A percentile compares a stretch with the other conserved stretches of the same genome.
phyloP scores from a whole-genome alignment of 1,140 invertebrate species.

The Micrasema longulum region DNA sequence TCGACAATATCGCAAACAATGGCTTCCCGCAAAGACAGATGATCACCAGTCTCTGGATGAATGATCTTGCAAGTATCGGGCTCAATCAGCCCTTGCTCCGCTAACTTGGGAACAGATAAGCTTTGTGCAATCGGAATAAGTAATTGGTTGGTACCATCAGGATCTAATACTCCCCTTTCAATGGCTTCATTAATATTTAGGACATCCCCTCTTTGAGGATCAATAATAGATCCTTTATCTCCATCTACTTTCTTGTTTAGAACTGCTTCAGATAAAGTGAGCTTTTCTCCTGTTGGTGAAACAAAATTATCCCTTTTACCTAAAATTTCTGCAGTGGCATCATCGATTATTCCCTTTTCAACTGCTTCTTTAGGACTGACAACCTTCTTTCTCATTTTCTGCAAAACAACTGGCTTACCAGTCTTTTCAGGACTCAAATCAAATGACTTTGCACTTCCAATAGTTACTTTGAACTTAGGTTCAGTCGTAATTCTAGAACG shows the following conservation, averaged over 20 bases:
- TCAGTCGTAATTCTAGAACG: conserved; percentile 72
- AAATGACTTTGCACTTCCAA: conserved; percentile 70
- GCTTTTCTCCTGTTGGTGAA: conserved; percentile 69
- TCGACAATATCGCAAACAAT: conserved; percentile 89
- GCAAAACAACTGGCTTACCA: conserved; percentile 78
- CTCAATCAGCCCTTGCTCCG: conserved; percentile 87
- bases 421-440: conserved; percentile 70
- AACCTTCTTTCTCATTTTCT: conserved; percentile 82
- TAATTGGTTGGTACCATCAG: conserved; percentile 78
- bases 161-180: conserved; percentile 85
- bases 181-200: conserved; percentile 88
- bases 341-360: conserved; percentile 80
- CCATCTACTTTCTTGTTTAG: conserved; percentile 80
- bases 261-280: conserved; percentile 83
- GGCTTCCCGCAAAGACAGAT: conserved; percentile 82
- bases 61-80: conserved; percentile 83
- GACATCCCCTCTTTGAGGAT: conserved; percentile 83
- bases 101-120: conserved; percentile 83
- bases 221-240: conserved; percentile 81
- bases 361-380: conserved; percentile 79
- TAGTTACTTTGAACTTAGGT: conserved; percentile 76
- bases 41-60: conserved; percentile 88
- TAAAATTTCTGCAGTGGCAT: conserved; percentile 78
- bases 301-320: conserved; percentile 68
- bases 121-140: conserved; percentile 85